Evolutionary conservation across 2,113 vertebrate species (phyloP).

Genomic region (Rhipidura dahli): DNA sequence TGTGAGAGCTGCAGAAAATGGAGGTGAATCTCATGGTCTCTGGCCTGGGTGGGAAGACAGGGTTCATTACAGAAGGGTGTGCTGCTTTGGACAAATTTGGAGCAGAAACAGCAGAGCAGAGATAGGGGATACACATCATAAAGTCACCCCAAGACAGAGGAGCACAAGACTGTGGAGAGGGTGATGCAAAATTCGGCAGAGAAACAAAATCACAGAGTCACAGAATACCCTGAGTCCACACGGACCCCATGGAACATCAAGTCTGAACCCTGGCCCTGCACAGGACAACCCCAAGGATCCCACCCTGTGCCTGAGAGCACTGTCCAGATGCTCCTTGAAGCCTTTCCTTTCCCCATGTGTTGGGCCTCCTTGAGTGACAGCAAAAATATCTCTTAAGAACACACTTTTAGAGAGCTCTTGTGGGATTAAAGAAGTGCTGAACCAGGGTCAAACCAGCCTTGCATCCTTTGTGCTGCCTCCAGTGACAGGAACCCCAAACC

Average conservation of each 20-base stretch:
- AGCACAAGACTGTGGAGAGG: fast-evolving
- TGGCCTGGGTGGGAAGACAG: background rate
- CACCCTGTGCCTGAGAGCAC: fast-evolving
- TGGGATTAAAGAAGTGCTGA: background rate
- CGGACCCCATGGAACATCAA: fast-evolving
- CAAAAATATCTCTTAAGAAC: background rate
- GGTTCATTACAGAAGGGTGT: fast-evolving
- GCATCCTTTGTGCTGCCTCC: background rate
- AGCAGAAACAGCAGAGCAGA: too few species aligned
- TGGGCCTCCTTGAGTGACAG: background rate
- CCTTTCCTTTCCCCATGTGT: background rate
- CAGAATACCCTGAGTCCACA: background rate
- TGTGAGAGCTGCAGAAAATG: fast-evolving
- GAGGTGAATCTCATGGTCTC: background rate
- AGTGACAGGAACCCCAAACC: fast-evolving
- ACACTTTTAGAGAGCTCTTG: background rate
- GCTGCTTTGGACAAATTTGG: too few species aligned
- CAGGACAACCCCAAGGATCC: background rate
- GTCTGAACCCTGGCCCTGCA: background rate
- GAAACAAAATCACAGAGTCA: fast-evolving
- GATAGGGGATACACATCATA: too few species aligned
- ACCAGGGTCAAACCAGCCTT: fast-evolving
- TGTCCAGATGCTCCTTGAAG: too few species aligned
- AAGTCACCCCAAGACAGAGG: too few species aligned
- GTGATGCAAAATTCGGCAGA: background rate